phyloP scores from a whole-genome alignment of 2,797 vertebrate species.

The Arnoldichthys spilopterus region DNA sequence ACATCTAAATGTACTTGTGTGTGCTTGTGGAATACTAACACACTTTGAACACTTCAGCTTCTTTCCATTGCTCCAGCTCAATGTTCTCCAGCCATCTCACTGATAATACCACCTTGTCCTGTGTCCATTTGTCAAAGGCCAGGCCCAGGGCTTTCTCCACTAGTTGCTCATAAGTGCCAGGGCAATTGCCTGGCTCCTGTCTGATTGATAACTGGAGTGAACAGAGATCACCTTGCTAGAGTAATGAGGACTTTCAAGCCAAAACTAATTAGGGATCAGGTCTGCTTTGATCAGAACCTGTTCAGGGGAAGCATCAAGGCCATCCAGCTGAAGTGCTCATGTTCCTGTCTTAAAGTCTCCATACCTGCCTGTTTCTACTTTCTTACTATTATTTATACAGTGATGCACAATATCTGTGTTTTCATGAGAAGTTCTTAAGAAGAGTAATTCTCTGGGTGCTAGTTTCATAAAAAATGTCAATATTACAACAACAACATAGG shows the following conservation, averaged over 20 bases:
- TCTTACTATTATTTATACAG: not conserved
- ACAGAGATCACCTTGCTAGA: constrained; percentile 21
- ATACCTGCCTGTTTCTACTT: not conserved
- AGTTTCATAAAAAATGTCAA: not conserved
- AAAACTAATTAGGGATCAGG: constrained; percentile 39
- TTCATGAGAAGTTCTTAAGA: constrained; percentile 4
- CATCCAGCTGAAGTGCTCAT: constrained; percentile 2
- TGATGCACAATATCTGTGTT: not conserved
- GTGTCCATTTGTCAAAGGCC: constrained; percentile 68
- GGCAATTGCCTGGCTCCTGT: constrained; percentile 22
- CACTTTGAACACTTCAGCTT: constrained; percentile 64
- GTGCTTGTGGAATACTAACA: constrained; percentile 60
- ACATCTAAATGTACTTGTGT: constrained; percentile 66
- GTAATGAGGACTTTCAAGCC: constrained; percentile 35
- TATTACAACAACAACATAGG: not conserved
- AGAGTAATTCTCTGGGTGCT: not conserved
- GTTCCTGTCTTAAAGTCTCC: constrained; percentile 6
- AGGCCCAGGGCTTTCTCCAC: constrained; percentile 67
- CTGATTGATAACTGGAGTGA: constrained; percentile 40
- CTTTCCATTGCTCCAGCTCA: constrained; percentile 58
- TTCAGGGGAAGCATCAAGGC: constrained; percentile 20
- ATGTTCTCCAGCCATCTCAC: constrained; percentile 53
- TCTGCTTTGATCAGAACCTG: constrained; percentile 36
- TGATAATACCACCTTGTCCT: constrained; percentile 53
- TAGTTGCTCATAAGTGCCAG: constrained; percentile 51